Base-by-base conservation (phyloP, 2,888 invertebrate species). In the Saturnia japonica region DNA sequence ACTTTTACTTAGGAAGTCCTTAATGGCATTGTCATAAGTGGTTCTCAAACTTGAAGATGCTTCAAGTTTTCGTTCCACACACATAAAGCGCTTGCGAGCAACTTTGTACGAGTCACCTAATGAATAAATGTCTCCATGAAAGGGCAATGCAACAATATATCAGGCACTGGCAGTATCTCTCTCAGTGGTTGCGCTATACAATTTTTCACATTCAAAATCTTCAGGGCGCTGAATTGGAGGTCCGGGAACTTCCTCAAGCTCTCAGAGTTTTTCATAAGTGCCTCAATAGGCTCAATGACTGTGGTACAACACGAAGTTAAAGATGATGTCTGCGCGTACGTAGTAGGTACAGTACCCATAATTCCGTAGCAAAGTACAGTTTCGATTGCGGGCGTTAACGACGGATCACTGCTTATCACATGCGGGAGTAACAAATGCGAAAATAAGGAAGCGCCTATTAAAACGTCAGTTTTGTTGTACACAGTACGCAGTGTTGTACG, bases 11-110 rank as follows among this genome's bases (percentile, higher is more conserved):
- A 66, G 14, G 16, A 28, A 66, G 4, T 42, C 66, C 12, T 16
- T 22, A 40, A 66, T 66, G 11, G 28, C 22, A 2, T 66, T 34
- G 14, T 40, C 66, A 40, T 66, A 66, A 22, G 47, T 22, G 40
- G 7, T 66, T 16, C 40, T 40, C n/a, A 66, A 40, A 42, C 0
- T 66, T n/a, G 66, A 6, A 42, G 34, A 40, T 42, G 34, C 19
- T 40, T 66, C 40, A 9, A 66, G 28, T 40, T 66, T 66, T 0
- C 66, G 19, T 42, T 66, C 42, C 14, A 66, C 40, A 43, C 40
- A 40, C 28, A 66, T 28, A 40, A 66, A 66, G 11, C 66, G 40
- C 14, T 43, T 66, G 57, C 57, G 57, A 57, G 57, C 57, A 3
- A 12, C 11, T 6, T 57, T 6, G 25, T 12, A 25, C 19, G 57